phyloP scores from a whole-genome alignment of 2,113 vertebrate species.

The Platysternon megacephalum region DNA sequence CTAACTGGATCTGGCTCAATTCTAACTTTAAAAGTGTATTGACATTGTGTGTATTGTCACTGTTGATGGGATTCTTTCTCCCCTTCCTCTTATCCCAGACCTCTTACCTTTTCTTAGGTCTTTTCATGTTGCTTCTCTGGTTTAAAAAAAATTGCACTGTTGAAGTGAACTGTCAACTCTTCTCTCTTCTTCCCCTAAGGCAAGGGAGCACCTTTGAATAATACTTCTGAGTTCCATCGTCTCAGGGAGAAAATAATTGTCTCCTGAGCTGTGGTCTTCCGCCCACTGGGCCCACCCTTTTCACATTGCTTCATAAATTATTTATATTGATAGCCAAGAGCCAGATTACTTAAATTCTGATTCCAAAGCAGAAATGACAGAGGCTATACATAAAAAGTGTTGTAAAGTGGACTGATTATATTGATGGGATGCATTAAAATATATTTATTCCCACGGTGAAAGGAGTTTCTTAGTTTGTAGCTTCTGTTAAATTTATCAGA shows the following conservation, averaged over 20 bases:
- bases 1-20: conserved; percentile 27
- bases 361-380: conserved; percentile 19
- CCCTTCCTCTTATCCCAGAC: neutral
- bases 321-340: neutral
- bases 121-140: neutral
- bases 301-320: neutral
- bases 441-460: neutral
- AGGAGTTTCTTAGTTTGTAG: neutral
- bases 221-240: conserved; percentile 42
- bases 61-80: neutral
- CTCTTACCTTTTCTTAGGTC: conserved; percentile 30
- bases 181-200: neutral
- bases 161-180: neutral
- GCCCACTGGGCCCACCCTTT: neutral
- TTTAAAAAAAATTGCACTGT: neutral
- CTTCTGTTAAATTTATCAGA: neutral
- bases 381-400: neutral
- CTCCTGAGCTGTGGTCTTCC: conserved; percentile 54
- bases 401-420: neutral
- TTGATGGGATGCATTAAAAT: neutral
- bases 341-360: neutral
- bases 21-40: conserved; percentile 45
- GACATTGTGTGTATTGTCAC: conserved; percentile 48
- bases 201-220: conserved; percentile 12
- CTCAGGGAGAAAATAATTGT: conserved; percentile 78